Evolutionary conservation across 2,113 vertebrate genomes (phyloP).

Genomic region (Ceratotherium simum): DNA sequence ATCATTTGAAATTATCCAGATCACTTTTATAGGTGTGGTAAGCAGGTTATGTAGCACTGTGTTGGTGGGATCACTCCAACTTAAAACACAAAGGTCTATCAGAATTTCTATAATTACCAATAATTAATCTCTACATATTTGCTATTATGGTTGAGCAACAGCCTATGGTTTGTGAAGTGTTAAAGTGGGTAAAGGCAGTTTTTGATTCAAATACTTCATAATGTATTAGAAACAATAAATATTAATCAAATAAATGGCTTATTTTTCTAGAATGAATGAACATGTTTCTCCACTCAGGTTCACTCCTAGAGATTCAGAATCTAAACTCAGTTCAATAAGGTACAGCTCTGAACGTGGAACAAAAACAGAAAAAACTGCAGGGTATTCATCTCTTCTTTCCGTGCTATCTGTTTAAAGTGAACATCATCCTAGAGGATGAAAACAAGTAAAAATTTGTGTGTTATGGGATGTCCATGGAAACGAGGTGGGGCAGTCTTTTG

Average conservation of each 20-base stretch:
- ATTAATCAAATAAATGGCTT: neutral
- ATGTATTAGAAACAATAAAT: neutral
- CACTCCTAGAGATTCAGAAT: neutral
- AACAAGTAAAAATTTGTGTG: neutral
- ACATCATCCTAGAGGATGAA: neutral
- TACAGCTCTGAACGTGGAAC: neutral
- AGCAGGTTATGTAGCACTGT: neutral
- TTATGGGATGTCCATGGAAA: neutral
- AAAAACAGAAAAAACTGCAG: neutral
- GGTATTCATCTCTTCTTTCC: neutral
- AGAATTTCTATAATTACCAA: neutral
- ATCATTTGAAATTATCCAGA: neutral
- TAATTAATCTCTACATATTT: neutral
- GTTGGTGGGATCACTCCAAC: neutral
- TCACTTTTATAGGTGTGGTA: neutral
- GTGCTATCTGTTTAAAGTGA: neutral
- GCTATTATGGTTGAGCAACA: neutral
- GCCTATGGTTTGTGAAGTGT: neutral
- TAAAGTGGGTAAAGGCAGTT: neutral
- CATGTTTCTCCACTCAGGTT: neutral
- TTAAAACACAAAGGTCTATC: neutral
- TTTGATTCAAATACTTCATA: neutral
- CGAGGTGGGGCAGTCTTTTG: neutral
- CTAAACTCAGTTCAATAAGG: neutral
- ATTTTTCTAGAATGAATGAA: neutral